Percentiles rank a stretch among this genome's conserved stretches.
Evolutionary conservation across 2,888 invertebrate species (phyloP).

Genomic region (Lumbricus terrestris): DNA sequence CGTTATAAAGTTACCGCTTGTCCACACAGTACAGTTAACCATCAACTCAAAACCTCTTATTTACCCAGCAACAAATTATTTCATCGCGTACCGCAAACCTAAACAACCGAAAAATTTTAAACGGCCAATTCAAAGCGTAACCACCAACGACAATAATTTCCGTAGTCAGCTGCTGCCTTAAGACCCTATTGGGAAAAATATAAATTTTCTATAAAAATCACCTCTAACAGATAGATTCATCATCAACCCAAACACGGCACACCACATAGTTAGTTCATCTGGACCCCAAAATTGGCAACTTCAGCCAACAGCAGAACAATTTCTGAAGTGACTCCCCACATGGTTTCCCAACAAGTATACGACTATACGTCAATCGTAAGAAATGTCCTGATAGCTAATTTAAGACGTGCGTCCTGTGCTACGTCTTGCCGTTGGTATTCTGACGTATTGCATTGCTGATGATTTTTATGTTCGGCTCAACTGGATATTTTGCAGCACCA

Average conservation of each 20-base stretch:
- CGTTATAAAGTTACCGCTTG: background rate
- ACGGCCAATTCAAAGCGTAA: background rate
- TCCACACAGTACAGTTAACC: background rate
- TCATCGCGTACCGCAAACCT: background rate
- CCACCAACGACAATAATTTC: background rate
- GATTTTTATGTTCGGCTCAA: background rate
- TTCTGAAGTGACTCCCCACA: background rate
- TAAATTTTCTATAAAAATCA: background rate
- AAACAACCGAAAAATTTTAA: background rate
- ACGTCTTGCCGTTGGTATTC: background rate
- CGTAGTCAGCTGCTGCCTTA: background rate
- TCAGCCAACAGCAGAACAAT: background rate
- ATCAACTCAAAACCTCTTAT: background rate
- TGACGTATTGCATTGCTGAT: conserved; percentile 1
- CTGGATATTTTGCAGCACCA: background rate
- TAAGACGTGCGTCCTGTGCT: background rate
- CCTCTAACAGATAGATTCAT: background rate
- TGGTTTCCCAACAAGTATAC: background rate
- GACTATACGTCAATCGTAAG: background rate
- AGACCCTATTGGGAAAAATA: background rate
- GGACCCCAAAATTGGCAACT: background rate
- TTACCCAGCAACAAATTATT: background rate
- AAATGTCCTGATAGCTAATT: background rate
- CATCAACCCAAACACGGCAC: background rate
- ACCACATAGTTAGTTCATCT: background rate